Evolutionary conservation across 2,888 invertebrate species (phyloP), one percentile per base, ranked within the genome.

Genomic region (Charanyca ferruginea): DNA sequence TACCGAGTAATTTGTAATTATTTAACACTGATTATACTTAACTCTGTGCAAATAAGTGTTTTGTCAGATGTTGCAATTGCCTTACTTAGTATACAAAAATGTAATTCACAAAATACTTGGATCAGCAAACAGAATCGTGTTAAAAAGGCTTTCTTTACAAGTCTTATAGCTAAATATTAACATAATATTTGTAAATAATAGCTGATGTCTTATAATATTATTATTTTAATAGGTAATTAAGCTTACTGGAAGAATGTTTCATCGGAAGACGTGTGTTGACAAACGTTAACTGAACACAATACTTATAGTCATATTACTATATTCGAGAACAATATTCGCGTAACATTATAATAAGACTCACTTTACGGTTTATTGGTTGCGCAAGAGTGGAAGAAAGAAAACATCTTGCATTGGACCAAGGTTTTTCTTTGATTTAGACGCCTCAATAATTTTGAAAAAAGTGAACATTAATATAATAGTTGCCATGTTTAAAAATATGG

Each of bases 201-300:
- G 59, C 73, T 61, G 65, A 49, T 54, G 23, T 51, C 47, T 55
- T 48, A 59, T 32, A 54, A 38, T 18, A 54, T n/a, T n/a, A n/a
- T n/a, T 35, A 44, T 38, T 1, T 13, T 38, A 38, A 38, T 13
- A n/a, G n/a, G n/a, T n/a, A 71, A 48, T 65, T 67, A 73, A 76
- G 63, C 65, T 55, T 55, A 80, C 20, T 69, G 80, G 83, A 73
- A 80, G 83, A 80, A 58, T 51, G 45, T 82, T 77, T 49, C 66
- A 77, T 73, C 53, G 59, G 83, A 80, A 80, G 80, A 77, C 80
- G 8, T 49, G 49, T 38, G 45, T 61, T 72, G 73, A 48, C 73
- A 42, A 54, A 52, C 11, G 16, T 32, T 51, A 47, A 54, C 42
- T 66, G 54, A 45, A 16, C 22, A 60, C 28, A 44, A 42, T 38